Base-by-base conservation (phyloP, 2,797 vertebrate species). In the Diplodus sargus region DNA sequence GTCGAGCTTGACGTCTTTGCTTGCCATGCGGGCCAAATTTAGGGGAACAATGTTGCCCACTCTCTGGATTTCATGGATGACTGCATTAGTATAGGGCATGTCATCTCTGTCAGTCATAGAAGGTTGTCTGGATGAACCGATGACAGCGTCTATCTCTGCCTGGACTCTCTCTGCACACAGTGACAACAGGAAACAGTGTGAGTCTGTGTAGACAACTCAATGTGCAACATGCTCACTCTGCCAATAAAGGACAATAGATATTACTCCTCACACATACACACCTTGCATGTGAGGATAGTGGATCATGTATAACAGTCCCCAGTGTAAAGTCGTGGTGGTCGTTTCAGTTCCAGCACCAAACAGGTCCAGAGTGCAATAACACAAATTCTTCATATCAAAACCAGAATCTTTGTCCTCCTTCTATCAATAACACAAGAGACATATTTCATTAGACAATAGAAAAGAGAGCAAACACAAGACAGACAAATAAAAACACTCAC, bases 301-400 rank as follows among this genome's bases (percentile, higher is more conserved):
- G 23, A 94, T 93, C 96, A 97, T 95, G 34, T 93, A 97, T 0
- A 97, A 84, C 59, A 98, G 72, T 8, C 81, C 96, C 97, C 97
- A 98, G 65, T 86, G 91, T 42, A 98, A 52, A 0, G 96, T 97
- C 0, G 95, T 94, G 4, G 89, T 57, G 0, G 91, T 92, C 5
- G 93, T 93, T 84, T 94, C 92, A 72, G 91, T 95, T 70, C 96
- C 97, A 3, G 95, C 96, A 1, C 0, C 0, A 82, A 97, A 96
- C 47, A 97, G 90, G 63, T 97, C 96, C 23, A 70, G 0, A 0
- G 89, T 2, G 25, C 96, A 95, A n/a, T n/a, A n/a, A 89, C 0
- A 12, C 65, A 96, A 81, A 78, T 96, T 97, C 0, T 39, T 53
- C 0, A 91, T 15, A 59, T 83, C 87, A 90, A 97, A 97, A 51